Conservation (phyloP, 1,140 invertebrate species). For the Trissolcus basalis region DNA sequence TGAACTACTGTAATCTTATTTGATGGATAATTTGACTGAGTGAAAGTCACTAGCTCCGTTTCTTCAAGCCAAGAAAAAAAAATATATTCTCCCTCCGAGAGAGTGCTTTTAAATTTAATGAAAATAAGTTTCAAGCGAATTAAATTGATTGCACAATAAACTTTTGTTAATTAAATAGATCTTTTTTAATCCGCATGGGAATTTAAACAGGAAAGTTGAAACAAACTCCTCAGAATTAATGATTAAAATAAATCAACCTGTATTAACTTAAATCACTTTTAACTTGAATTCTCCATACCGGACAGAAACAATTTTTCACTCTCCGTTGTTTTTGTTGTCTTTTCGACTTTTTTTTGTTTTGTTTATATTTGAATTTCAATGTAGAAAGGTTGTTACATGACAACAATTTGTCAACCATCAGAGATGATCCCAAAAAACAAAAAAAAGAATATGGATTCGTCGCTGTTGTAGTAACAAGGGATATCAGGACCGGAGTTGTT, state of each 20-base stretch:
- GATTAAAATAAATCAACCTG: no score
- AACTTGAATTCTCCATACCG: no score
- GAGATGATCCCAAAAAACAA: no score
- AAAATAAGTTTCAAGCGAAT: background rate
- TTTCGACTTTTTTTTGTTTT: no score
- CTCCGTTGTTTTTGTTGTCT: no score
- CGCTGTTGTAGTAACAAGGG: no score
- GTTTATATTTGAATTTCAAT: no score
- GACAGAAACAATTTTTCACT: no score
- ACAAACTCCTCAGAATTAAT: background rate
- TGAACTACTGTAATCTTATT: background rate
- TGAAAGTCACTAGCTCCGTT: background rate
- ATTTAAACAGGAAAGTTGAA: background rate
- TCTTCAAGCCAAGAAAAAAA: background rate
- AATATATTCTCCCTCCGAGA: background rate
- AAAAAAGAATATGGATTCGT: no score
- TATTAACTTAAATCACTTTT: no score
- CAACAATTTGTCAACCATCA: no score
- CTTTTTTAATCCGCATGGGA: background rate
- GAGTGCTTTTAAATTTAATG: background rate
- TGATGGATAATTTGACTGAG: background rate
- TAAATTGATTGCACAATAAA: background rate
- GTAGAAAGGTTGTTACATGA: no score
- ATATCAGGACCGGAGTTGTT: background rate
- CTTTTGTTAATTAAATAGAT: background rate